Evolutionary conservation across 2,113 vertebrate genomes (phyloP).

Genomic region (Coturnix japonica): DNA sequence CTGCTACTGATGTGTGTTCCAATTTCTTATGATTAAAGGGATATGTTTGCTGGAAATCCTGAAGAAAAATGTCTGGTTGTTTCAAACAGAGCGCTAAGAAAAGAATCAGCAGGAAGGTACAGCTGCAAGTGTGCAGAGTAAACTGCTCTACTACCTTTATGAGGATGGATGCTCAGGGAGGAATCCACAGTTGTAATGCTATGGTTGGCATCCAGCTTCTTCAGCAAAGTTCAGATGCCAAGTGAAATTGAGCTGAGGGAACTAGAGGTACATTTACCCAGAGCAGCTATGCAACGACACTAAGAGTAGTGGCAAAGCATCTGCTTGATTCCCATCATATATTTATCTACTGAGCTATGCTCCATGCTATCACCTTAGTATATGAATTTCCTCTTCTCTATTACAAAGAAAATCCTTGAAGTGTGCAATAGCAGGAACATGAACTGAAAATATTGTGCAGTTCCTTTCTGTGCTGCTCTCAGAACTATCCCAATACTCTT

Average conservation of each 20-base stretch:
- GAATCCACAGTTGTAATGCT: background rate
- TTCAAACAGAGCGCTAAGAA: background rate
- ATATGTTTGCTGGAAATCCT: background rate
- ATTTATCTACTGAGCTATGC: background rate
- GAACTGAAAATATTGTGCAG: rapidly evolving
- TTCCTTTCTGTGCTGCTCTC: background rate
- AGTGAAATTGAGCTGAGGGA: background rate
- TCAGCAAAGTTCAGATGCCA: background rate
- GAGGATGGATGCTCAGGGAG: background rate
- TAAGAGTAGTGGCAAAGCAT: background rate
- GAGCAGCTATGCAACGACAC: background rate
- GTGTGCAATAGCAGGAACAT: background rate
- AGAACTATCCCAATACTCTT: background rate
- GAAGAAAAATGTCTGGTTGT: background rate
- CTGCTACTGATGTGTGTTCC: background rate
- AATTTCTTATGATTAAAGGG: background rate
- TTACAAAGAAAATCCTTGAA: background rate
- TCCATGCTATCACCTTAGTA: background rate
- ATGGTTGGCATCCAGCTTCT: background rate
- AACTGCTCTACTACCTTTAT: background rate
- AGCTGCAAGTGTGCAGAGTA: background rate
- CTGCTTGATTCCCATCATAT: background rate
- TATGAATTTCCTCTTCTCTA: background rate
- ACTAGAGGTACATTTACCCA: background rate
- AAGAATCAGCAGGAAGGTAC: background rate